These are phyloP conservation scores for Cephus cinctus DNA, from an alignment of 1,140 invertebrate genomes.

Conservation along the genomic window DNA sequence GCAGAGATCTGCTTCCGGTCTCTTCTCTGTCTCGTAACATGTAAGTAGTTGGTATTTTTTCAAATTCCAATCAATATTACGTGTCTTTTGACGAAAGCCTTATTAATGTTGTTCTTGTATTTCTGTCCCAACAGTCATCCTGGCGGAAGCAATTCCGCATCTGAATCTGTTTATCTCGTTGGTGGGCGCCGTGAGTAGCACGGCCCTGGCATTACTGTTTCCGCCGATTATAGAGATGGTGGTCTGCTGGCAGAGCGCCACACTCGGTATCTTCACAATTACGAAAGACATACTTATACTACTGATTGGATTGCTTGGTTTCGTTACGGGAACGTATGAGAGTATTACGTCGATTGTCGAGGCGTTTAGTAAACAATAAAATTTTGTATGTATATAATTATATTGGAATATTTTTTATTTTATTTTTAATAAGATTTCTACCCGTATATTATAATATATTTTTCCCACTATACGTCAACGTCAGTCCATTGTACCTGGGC, in stretches of 20 bases:
- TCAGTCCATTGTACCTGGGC: too few relatives aligned
- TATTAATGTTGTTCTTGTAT: too few relatives aligned
- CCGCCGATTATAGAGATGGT: constrained; percentile 85
- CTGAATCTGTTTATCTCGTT: constrained; percentile 87
- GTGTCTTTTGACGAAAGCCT: too few relatives aligned
- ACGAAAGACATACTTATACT: constrained; percentile 68
- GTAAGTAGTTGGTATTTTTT: too few relatives aligned
- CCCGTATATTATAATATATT: too few relatives aligned
- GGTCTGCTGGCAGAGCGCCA: constrained; percentile 55
- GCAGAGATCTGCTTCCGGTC: constrained; percentile 66
- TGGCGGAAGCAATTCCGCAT: constrained; percentile 80
- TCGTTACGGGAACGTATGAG: constrained; percentile 72
- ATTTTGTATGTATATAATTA: too few relatives aligned
- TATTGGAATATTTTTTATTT: too few relatives aligned
- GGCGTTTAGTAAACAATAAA: constrained; percentile 34
- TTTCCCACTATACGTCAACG: too few relatives aligned
- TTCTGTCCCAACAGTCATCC: too few relatives aligned
- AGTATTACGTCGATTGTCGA: constrained; percentile 65
- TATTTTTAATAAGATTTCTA: too few relatives aligned
- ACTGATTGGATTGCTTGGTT: constrained; percentile 68
- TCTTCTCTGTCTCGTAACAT: constrained; percentile 69
- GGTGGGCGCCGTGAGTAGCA: constrained; percentile 85
- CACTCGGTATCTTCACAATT: constrained; percentile 48
- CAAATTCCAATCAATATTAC: too few relatives aligned
- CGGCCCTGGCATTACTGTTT: constrained; percentile 82